A percentile compares a stretch with the other conserved stretches of the same genome.
Conservation (phyloP, 2,888 invertebrate genomes). For the Agonum fuliginosum region DNA sequence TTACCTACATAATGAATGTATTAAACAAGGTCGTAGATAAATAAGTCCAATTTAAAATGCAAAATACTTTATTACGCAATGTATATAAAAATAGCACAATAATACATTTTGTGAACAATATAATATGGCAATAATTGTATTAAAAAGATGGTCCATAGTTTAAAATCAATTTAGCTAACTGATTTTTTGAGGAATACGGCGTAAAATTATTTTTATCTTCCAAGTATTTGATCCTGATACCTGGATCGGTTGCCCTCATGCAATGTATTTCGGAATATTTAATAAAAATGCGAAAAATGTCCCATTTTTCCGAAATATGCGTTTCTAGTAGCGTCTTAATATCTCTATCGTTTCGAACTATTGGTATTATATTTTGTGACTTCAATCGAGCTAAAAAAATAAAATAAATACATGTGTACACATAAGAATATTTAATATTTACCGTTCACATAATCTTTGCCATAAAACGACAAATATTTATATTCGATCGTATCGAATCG, state of each 20-base stretch:
- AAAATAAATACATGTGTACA: slow-evolving; percentile 15
- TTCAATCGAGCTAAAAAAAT: slow-evolving; percentile 78
- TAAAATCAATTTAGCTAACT: slow-evolving; percentile 77
- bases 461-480: slow-evolving; percentile 87
- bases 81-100: slow-evolving; percentile 43
- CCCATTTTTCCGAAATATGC: slow-evolving; percentile 72
- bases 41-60: neutral
- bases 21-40: neutral
- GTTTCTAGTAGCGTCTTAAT: slow-evolving; percentile 75
- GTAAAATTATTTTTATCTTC: slow-evolving; percentile 71
- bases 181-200: slow-evolving; percentile 75
- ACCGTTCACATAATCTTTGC: slow-evolving; percentile 86
- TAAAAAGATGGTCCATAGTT: slow-evolving; percentile 62
- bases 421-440: slow-evolving; percentile 59
- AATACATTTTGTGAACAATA: neutral
- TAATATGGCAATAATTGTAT: slow-evolving; percentile 8
- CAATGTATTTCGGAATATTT: slow-evolving; percentile 79
- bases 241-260: slow-evolving; percentile 88
- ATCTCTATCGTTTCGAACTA: slow-evolving; percentile 80
- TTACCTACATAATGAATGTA: neutral
- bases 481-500: slow-evolving; percentile 86
- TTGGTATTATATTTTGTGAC: slow-evolving; percentile 76
- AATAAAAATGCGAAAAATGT: slow-evolving; percentile 83
- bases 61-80: slow-evolving; percentile 10
- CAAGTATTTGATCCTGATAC: slow-evolving; percentile 77